Percentiles rank a stretch among this genome's conserved stretches.
Conservation (phyloP, 2,888 invertebrate species). For the Omphaloscelis lunosa region DNA sequence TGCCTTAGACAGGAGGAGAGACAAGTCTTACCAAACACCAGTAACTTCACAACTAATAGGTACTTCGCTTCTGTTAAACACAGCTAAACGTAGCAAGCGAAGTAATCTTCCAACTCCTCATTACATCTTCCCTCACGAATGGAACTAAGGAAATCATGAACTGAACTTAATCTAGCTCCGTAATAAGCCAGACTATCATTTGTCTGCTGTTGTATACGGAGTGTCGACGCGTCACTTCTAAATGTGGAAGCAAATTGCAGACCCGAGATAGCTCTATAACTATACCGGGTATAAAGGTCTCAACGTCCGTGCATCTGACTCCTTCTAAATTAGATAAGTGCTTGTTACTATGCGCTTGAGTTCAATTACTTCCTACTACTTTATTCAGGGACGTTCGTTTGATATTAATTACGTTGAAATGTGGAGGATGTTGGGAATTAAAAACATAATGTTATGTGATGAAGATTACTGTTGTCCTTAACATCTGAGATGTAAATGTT, state of each 20-base stretch:
- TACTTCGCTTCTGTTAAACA: not conserved
- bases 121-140: conserved; percentile 20
- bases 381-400: conserved; percentile 46
- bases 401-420: conserved; percentile 52
- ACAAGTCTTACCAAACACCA: too few species aligned
- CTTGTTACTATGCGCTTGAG: conserved; percentile 54
- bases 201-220: conserved; percentile 49
- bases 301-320: conserved; percentile 57
- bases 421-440: conserved; percentile 47
- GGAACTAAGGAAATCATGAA: conserved; percentile 43
- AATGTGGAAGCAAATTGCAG: conserved; percentile 49
- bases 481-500: conserved; percentile 2
- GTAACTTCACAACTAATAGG: too few species aligned
- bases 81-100: not conserved
- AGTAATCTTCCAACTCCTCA: conserved; percentile 23
- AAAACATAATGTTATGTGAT: conserved; percentile 27
- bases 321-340: conserved; percentile 71
- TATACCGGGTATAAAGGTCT: conserved; percentile 41
- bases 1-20: too few species aligned
- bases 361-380: conserved; percentile 64
- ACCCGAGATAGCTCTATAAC: conserved; percentile 13
- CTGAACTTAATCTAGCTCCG: conserved; percentile 50
- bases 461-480: conserved; percentile 3
- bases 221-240: conserved; percentile 51
- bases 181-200: conserved; percentile 55